phyloP scores from a whole-genome alignment of 1,140 invertebrate genomes.

The Drosophila athabasca region DNA sequence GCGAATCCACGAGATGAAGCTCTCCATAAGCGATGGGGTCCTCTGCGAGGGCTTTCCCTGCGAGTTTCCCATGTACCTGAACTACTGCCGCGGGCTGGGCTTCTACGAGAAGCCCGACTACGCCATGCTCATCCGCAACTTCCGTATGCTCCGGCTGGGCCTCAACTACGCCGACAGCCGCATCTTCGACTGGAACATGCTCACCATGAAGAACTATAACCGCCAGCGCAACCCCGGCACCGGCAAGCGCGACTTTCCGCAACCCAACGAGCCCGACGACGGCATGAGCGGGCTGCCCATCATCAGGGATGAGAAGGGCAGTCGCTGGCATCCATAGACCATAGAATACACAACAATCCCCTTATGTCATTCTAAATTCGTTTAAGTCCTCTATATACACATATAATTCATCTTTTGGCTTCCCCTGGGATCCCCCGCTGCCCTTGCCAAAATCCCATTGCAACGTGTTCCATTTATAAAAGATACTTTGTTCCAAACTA shows the following conservation, averaged over 20 bases:
- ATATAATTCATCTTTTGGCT: too few relatives aligned
- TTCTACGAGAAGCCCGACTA: conserved; percentile 98
- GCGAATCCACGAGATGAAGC: conserved; percentile 98
- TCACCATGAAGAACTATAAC: conserved; percentile 92
- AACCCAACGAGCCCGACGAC: conserved; percentile 12
- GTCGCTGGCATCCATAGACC: neutral
- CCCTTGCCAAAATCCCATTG: too few relatives aligned
- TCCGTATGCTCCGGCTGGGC: conserved; percentile 90
- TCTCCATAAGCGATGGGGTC: conserved; percentile 95
- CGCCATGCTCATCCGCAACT: conserved; percentile 96
- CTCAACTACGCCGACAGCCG: conserved; percentile 98
- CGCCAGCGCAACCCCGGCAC: conserved; percentile 43
- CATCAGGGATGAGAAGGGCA: conserved; percentile 37
- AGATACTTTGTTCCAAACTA: too few relatives aligned
- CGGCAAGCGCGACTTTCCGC: neutral
- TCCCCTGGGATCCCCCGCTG: too few relatives aligned
- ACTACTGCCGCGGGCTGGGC: conserved; percentile 95
- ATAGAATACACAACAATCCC: too few relatives aligned
- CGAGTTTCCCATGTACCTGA: conserved; percentile 98
- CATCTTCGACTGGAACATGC: conserved; percentile 99
- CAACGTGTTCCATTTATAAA: too few relatives aligned
- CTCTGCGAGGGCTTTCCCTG: conserved; percentile 96
- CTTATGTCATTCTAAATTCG: too few relatives aligned
- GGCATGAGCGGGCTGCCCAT: conserved; percentile 46
- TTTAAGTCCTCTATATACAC: too few relatives aligned